phyloP scores from a whole-genome alignment of 2,888 invertebrate species.

The Rhyacophila evoluta region DNA sequence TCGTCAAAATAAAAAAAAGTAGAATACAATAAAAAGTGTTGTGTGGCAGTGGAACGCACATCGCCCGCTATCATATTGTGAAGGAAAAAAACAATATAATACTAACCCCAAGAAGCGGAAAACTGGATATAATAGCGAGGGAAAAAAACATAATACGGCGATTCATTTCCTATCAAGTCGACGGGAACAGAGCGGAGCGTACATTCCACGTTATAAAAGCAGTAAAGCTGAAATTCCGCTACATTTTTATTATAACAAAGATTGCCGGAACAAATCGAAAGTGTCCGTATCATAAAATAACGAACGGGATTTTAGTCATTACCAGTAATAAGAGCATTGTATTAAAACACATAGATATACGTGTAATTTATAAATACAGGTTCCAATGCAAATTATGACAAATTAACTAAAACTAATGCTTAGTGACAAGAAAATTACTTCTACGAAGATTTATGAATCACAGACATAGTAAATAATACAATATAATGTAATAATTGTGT shows the following conservation, averaged over 20 bases:
- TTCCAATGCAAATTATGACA: no score
- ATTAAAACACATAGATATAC: no score
- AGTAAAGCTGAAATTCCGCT: background rate
- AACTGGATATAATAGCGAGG: constrained; percentile 9
- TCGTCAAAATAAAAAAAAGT: background rate
- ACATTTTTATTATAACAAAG: background rate
- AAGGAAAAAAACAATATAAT: background rate
- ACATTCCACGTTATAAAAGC: background rate
- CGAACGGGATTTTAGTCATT: constrained; percentile 1
- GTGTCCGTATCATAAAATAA: constrained; percentile 4
- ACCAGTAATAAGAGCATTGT: no score
- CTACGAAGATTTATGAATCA: no score
- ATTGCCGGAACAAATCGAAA: constrained; percentile 4
- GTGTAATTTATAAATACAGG: no score
- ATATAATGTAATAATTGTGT: no score
- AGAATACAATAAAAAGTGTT: background rate
- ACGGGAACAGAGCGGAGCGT: background rate
- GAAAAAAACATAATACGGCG: background rate
- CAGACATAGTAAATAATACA: no score
- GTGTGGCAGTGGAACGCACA: background rate
- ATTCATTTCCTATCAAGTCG: background rate
- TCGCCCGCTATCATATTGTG: background rate
- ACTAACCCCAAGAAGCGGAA: constrained; percentile 13
- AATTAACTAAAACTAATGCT: no score
- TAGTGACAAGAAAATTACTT: no score